Evolutionary conservation across 2,797 vertebrate species (phyloP).

Genomic region (Vultur gryphus): DNA sequence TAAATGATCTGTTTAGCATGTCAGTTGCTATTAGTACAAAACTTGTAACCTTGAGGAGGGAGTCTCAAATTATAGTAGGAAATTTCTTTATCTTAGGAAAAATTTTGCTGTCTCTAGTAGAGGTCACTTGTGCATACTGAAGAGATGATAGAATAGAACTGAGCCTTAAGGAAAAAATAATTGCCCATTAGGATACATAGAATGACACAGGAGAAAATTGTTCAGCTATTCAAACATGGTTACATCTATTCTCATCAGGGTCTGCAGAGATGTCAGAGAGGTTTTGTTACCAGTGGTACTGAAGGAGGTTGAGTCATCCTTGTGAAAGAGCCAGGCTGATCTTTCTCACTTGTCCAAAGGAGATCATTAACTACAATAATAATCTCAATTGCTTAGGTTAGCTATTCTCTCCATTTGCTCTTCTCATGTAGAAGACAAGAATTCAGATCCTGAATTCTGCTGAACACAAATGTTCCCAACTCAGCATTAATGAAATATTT

Average conservation of each 20-base stretch:
- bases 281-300: background rate
- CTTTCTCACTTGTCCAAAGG: background rate
- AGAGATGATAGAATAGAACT: background rate
- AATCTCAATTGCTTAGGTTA: background rate
- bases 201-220: background rate
- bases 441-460: background rate
- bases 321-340: background rate
- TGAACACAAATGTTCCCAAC: background rate
- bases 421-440: background rate
- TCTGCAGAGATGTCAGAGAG: background rate
- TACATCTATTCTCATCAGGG: background rate
- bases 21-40: background rate
- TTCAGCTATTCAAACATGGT: background rate
- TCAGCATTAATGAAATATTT: slow-evolving; percentile 9
- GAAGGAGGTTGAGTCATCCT: background rate
- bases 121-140: background rate
- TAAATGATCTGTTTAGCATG: background rate
- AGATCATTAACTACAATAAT: background rate
- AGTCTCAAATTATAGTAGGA: background rate
- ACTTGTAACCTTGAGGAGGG: background rate
- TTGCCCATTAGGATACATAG: background rate
- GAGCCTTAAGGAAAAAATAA: background rate
- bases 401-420: background rate
- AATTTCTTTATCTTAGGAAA: background rate
- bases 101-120: background rate